Conservation (phyloP, 2,797 vertebrate genomes). For the Jordanella pulchra region DNA sequence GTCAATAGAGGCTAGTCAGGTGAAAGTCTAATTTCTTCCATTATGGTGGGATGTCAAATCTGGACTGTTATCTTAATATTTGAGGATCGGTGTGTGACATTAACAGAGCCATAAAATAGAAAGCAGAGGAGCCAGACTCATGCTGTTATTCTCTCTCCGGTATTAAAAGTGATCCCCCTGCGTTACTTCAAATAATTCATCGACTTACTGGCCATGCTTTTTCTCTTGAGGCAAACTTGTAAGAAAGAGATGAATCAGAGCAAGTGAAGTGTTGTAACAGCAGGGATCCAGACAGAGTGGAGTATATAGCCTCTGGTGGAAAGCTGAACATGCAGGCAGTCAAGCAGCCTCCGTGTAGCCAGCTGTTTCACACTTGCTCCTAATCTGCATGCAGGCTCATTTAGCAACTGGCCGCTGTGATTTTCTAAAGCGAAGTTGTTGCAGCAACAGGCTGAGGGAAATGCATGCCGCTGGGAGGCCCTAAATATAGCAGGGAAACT, state of each 20-base stretch:
- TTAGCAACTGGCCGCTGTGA: slow-evolving; percentile 44
- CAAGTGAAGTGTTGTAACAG: slow-evolving; percentile 44
- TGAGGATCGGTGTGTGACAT: slow-evolving; percentile 53
- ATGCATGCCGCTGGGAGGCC: slow-evolving; percentile 10
- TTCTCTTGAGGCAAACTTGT: slow-evolving; percentile 27
- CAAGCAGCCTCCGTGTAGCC: slow-evolving; percentile 34
- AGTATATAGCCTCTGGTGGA: slow-evolving; percentile 38
- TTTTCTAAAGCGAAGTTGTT: slow-evolving; percentile 31
- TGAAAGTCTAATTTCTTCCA: slow-evolving; percentile 18
- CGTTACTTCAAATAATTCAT: slow-evolving; percentile 38
- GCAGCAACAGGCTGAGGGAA: slow-evolving; percentile 44
- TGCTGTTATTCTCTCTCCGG: slow-evolving; percentile 37
- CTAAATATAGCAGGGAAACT: slow-evolving; percentile 25
- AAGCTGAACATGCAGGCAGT: slow-evolving; percentile 36
- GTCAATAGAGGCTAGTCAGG: slow-evolving; percentile 27
- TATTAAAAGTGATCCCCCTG: slow-evolving; percentile 32
- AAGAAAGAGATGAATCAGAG: slow-evolving; percentile 38
- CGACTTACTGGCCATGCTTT: slow-evolving; percentile 14
- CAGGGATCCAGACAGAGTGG: slow-evolving; percentile 35
- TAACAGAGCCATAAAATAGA: slow-evolving; percentile 52
- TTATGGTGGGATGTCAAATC: slow-evolving; percentile 33
- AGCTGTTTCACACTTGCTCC: slow-evolving; percentile 52
- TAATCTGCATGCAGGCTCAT: slow-evolving; percentile 42
- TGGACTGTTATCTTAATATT: slow-evolving; percentile 31
- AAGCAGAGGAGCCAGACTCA: slow-evolving; percentile 32